Base-by-base conservation (phyloP, 2,888 invertebrate genomes). In the Lithosia quadra region DNA sequence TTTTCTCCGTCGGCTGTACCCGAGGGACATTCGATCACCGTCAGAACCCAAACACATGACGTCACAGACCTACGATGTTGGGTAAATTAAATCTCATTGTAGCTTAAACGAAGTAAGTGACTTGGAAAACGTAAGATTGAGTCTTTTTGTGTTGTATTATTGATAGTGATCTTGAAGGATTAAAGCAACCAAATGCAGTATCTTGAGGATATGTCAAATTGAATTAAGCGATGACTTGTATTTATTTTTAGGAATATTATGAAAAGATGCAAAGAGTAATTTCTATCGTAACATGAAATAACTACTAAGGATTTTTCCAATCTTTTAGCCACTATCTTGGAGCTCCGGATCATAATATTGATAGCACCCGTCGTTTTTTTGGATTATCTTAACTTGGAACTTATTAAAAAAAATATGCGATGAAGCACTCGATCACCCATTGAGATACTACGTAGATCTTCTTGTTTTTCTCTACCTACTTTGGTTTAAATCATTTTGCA, bases 11-110 rank as follows among this genome's bases (percentile, higher is more conserved):
- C 39, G 33, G 28, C n/a, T 49, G 15, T 57, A 79, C 87, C 86
- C 90, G 68, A 69, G 84, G 84, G 91, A 89, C 88, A 82, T 77
- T 92, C 93, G 85, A 93, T 92, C 92, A 91, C 87, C 80, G 88
- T 87, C 85, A 78, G 76, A 21, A 63, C 78, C 81, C 82, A 81
- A 82, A 84, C 79, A 81, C 78, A 80, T 80, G 79, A 83, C 79
- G 73, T 70, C 69, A 72, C 75, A 68, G 70, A 69, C 63, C 65
- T 71, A 74, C 75, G 80, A 84, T 85, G 86, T 89, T 78, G 84
- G 77, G 77, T 82, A 82, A 89, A 91, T 91, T 90, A 91, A 88
- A 89, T 82, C 85, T 82, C 80, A 86, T 91, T 90, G 90, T 90
- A 73, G 82, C 60, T 62, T 79, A 84, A 88, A 84, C 80, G 83